Evolutionary conservation across 2,888 invertebrate genomes (phyloP).

Genomic region (Oxytorus armatus): DNA sequence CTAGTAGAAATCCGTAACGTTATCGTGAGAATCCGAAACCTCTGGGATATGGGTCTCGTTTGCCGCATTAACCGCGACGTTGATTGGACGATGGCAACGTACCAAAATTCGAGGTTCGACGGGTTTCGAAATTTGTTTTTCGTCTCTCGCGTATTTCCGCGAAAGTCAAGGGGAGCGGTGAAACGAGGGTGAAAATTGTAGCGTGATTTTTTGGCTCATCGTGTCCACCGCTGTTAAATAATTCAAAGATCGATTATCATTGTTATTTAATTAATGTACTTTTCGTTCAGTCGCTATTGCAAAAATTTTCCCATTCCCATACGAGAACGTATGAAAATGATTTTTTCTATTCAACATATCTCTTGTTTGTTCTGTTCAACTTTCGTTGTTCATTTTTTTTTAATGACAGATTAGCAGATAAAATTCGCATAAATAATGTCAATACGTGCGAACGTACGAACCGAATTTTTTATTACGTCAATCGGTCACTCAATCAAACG

Average conservation of each 20-base stretch:
- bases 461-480: not conserved
- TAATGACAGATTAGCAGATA: no score
- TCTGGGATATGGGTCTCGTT: conserved; percentile 27
- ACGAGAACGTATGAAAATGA: no score
- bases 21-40: conserved; percentile 27
- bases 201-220: conserved; percentile 14
- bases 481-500: not conserved
- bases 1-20: conserved; percentile 35
- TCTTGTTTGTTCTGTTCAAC: no score
- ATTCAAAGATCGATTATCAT: conserved; percentile 39
- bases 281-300: conserved; percentile 67
- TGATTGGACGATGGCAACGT: conserved; percentile 73
- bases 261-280: conserved; percentile 36
- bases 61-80: conserved; percentile 70
- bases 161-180: conserved; percentile 12
- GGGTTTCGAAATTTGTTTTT: conserved; percentile 67
- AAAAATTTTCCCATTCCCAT: not conserved
- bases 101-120: conserved; percentile 72
- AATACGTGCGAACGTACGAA: not conserved
- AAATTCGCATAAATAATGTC: no score
- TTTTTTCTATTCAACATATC: no score
- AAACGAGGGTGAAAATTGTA: conserved; percentile 8
- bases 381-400: no score
- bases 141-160: conserved; percentile 51
- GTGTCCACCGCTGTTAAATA: conserved; percentile 7